These are phyloP conservation scores for Dicyrtomina minuta DNA, from an alignment of 2,888 invertebrate species.

Conservation along the genomic window DNA sequence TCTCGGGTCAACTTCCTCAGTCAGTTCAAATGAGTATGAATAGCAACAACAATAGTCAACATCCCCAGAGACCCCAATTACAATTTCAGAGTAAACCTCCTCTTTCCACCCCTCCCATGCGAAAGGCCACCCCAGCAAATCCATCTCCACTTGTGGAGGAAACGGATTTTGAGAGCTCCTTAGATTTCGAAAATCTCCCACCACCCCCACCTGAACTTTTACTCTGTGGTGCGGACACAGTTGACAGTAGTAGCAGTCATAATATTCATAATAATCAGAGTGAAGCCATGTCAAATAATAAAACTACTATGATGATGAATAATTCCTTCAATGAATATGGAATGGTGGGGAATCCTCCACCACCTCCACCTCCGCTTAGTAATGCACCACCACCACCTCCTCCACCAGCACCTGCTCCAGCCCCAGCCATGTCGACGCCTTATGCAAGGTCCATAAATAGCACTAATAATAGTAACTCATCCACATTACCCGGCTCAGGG, in stretches of 20 bases:
- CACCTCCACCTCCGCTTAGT: conserved; percentile 55
- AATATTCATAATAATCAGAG: background rate
- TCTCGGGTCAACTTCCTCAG: too few species aligned
- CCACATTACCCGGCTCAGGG: background rate
- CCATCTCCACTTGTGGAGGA: conserved; percentile 58
- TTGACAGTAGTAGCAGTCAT: too few species aligned
- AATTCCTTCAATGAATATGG: too few species aligned
- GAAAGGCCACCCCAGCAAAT: conserved; percentile 36
- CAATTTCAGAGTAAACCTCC: conserved; percentile 25
- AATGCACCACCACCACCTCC: conserved; percentile 43
- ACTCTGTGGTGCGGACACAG: conserved; percentile 31
- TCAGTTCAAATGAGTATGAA: background rate
- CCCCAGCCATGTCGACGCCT: background rate
- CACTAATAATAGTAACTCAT: background rate
- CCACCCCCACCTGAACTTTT: conserved; percentile 55
- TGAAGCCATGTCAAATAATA: too few species aligned
- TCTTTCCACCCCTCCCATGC: background rate
- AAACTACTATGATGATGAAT: background rate
- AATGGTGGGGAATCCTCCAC: conserved; percentile 70
- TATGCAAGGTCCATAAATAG: background rate
- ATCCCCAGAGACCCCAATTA: background rate
- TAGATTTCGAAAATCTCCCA: conserved; percentile 52
- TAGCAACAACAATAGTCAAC: background rate
- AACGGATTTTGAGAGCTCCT: conserved; percentile 34
- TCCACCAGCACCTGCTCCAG: background rate